phyloP scores from a whole-genome alignment of 2,888 invertebrate genomes.

The Nysson spinosus region DNA sequence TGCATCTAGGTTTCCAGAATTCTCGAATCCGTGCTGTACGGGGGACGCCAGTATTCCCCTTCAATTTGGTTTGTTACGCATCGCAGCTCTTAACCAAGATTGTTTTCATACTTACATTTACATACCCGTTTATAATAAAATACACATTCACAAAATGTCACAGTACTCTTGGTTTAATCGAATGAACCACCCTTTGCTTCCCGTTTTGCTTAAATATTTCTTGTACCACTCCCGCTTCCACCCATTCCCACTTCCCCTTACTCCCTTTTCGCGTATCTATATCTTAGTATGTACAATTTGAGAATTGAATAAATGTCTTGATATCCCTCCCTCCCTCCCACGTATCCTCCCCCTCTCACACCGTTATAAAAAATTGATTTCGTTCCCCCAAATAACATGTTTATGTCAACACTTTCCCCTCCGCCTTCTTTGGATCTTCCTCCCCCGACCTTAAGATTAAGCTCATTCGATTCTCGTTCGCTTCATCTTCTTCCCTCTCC shows the following conservation, averaged over 20 bases:
- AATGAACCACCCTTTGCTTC: not conserved
- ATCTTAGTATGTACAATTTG: constrained; percentile 46
- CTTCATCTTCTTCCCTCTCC: not conserved
- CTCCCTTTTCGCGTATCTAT: constrained; percentile 8
- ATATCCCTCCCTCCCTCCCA: constrained; percentile 39
- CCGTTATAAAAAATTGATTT: constrained; percentile 63
- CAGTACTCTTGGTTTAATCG: constrained; percentile 35
- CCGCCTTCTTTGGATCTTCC: constrained; percentile 11
- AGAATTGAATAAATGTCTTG: constrained; percentile 57
- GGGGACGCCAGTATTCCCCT: no score
- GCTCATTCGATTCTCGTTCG: constrained; percentile 39
- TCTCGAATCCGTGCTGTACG: no score
- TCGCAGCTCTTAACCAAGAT: constrained; percentile 3
- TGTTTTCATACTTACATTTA: constrained; percentile 32
- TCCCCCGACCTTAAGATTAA: constrained; percentile 34
- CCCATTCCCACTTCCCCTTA: no score
- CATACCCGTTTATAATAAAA: constrained; percentile 70
- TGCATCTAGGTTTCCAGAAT: no score
- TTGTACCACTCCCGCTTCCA: no score
- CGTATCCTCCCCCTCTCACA: constrained; percentile 38
- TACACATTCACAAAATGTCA: constrained; percentile 72
- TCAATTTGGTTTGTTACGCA: not conserved
- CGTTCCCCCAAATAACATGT: constrained; percentile 50
- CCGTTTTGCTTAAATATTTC: not conserved
- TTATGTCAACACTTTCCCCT: constrained; percentile 44